Evolutionary conservation across 2,113 vertebrate genomes (phyloP).

Genomic region (Muntiacus muntjak): DNA sequence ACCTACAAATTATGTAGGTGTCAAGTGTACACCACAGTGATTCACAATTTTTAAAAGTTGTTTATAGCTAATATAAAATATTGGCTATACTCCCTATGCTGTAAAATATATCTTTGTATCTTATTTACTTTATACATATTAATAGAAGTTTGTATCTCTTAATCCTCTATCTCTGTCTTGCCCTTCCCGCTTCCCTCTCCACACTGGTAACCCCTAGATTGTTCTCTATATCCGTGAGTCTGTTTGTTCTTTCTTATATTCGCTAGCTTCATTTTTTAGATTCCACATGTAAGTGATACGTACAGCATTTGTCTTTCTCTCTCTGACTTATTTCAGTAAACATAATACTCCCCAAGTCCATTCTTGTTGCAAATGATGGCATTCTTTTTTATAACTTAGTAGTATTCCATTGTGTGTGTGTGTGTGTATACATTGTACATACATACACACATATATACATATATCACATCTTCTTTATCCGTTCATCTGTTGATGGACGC

Average conservation of each 20-base stretch:
- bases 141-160: neutral
- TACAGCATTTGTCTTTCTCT: neutral
- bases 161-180: neutral
- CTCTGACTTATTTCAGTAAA: neutral
- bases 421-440: neutral
- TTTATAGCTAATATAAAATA: neutral
- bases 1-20: neutral
- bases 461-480: neutral
- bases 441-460: neutral
- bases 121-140: neutral
- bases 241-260: neutral
- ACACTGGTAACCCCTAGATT: too few species aligned
- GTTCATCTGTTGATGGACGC: neutral
- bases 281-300: neutral
- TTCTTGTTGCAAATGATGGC: neutral
- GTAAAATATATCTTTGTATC: neutral
- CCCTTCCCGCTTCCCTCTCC: neutral
- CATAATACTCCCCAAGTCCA: neutral
- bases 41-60: neutral
- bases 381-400: neutral
- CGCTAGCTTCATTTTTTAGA: neutral
- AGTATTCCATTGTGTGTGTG: neutral
- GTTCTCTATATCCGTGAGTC: neutral
- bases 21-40: neutral
- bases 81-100: neutral